A percentile compares a stretch with the other conserved stretches of the same genome.
Evolutionary conservation across 2,113 vertebrate genomes (phyloP).

Genomic region (Myrmophylax atrothorax): DNA sequence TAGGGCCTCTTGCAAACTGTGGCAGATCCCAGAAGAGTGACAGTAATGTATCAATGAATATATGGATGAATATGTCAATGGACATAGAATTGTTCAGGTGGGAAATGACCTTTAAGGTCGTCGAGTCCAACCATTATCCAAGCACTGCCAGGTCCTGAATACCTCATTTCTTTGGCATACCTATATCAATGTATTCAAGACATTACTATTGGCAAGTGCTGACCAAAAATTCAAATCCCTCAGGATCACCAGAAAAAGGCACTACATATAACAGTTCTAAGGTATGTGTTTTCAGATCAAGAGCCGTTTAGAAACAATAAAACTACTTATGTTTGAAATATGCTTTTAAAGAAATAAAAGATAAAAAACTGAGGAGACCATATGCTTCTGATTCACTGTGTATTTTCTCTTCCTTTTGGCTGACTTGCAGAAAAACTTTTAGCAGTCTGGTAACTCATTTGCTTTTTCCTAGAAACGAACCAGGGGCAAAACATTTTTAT

Average conservation of each 20-base stretch:
- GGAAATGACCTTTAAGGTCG: background rate
- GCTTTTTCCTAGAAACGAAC: slow-evolving; percentile 62
- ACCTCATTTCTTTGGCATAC: fast-evolving
- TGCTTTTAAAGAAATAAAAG: background rate
- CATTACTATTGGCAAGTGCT: slow-evolving; percentile 39
- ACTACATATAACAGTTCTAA: background rate
- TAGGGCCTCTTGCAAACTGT: background rate
- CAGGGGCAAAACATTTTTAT: slow-evolving; percentile 35
- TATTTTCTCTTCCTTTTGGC: background rate
- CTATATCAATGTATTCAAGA: background rate
- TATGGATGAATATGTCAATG: background rate
- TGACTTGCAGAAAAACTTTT: background rate
- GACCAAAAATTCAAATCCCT: slow-evolving; percentile 51
- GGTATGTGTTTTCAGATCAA: slow-evolving; percentile 18
- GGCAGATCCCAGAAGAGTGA: background rate
- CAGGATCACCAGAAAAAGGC: slow-evolving; percentile 44
- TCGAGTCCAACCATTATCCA: background rate
- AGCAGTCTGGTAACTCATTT: background rate
- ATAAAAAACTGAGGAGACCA: background rate
- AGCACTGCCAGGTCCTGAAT: background rate
- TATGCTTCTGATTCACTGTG: background rate
- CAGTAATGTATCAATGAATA: background rate
- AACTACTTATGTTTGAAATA: background rate
- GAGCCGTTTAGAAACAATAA: background rate
- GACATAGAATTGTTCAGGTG: background rate